Percentiles rank a stretch among this genome's conserved stretches.
Conservation (phyloP, 2,797 vertebrate species). For the Dromococcyx pavoninus region DNA sequence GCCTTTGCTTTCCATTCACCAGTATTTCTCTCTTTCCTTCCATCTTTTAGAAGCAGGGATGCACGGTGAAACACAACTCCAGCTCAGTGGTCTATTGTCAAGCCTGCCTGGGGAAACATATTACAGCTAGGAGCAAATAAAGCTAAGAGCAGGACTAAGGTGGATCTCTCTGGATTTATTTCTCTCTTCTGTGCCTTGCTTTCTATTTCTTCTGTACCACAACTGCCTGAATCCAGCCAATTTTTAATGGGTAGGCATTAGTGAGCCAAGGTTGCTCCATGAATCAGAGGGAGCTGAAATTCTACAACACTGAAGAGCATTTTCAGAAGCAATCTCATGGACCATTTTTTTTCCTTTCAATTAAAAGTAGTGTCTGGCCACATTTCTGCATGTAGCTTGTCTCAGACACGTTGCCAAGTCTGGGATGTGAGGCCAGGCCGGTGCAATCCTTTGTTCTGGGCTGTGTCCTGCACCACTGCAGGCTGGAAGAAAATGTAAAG, state of each 20-base stretch:
- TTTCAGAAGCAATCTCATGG: neutral
- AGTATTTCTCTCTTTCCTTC: neutral
- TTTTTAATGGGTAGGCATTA: conserved; percentile 6
- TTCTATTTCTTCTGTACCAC: neutral
- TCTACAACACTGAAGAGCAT: neutral
- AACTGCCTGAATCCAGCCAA: neutral
- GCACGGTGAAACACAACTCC: neutral
- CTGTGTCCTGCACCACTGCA: neutral
- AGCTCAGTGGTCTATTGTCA: neutral
- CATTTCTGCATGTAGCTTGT: neutral
- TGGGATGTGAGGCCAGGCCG: neutral
- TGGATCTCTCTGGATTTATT: conserved; percentile 29
- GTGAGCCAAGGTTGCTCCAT: neutral
- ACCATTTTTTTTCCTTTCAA: neutral
- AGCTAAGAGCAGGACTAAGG: neutral
- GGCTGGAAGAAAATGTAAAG: neutral
- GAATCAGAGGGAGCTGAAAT: conserved; percentile 28
- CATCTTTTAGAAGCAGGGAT: neutral
- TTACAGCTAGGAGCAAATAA: neutral
- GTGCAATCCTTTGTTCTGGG: neutral
- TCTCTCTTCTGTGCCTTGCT: neutral
- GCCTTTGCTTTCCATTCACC: neutral
- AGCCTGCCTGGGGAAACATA: neutral
- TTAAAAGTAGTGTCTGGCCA: neutral
- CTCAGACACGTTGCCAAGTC: neutral